Evolutionary conservation across 2,888 invertebrate genomes (phyloP), one percentile per base, ranked within the genome.

Genomic region (Rutpela maculata): DNA sequence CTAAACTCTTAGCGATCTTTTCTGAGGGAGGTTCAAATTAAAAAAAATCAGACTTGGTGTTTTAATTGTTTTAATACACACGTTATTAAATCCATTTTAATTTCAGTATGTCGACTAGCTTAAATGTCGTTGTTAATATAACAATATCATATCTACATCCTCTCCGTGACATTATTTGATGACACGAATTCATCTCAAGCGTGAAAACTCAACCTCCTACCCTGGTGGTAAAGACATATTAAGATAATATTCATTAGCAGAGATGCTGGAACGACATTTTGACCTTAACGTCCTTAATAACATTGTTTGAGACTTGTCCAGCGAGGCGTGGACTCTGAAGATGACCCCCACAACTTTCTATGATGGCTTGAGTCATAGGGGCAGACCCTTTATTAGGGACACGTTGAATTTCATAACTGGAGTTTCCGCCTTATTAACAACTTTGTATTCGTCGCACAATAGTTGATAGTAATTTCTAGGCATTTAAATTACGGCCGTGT

Each of bases 171-270:
- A 55, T 72, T 31, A 73, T 66, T 73, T 65, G 63, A 72, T 62
- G 31, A 62, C 31, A 31, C 31, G 31, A 59, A 69, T 59, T 22
- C 15, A 70, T 43, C 43, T 22, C 31, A 15, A 82, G 80, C 81
- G 81, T 82, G 80, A 81, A 82, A 73, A 80, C 75, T 67, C 75
- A 78, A 79, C 80, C 78, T 71, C 77, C 70, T 75, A 75, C 82
- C 83, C 83, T 80, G 84, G 86, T 88, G 88, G 79, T 83, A 84
- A 86, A 85, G 88, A 87, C 88, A 88, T 84, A 86, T 87, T 86
- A 87, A 88, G 88, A 88, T 88, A 88, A 86, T 87, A 86, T 87
- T 87, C 88, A 86, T 85, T 82, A 85, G 74, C 84, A 84, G 85
- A 85, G 78, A 80, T 82, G 74, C 76, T 75, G 74, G 50, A 76